Conservation (phyloP, 2,113 vertebrate species). For the Laterallus jamaicensis region DNA sequence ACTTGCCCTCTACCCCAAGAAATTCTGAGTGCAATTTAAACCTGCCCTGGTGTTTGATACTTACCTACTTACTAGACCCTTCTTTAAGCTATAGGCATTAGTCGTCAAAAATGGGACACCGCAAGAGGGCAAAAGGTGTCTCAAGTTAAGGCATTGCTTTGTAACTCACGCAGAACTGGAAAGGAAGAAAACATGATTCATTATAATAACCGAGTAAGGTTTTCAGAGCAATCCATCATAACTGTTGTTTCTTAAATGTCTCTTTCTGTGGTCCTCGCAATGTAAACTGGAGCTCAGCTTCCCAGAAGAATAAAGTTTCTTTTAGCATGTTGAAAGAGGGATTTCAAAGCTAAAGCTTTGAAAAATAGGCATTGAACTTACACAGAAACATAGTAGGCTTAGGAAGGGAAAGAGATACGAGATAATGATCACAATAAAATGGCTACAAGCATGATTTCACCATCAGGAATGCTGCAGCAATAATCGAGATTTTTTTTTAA, state of each 20-base stretch:
- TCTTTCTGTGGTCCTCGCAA: background rate
- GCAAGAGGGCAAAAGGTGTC: background rate
- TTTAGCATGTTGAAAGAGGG: rapidly evolving
- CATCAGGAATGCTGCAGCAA: background rate
- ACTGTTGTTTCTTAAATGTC: background rate
- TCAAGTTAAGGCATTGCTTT: background rate
- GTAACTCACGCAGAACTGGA: background rate
- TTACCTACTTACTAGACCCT: background rate
- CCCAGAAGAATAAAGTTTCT: background rate
- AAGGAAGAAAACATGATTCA: background rate
- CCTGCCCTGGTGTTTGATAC: background rate
- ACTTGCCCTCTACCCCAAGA: background rate
- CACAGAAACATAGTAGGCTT: background rate
- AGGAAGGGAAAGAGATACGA: background rate
- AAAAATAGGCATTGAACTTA: background rate
- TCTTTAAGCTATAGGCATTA: background rate
- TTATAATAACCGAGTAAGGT: background rate
- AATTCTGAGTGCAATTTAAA: background rate
- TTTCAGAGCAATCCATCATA: background rate
- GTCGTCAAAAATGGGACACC: background rate
- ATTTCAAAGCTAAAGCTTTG: background rate
- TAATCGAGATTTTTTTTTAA: background rate
- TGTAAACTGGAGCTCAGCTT: background rate
- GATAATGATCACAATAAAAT: background rate
- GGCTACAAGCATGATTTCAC: background rate